Conservation (phyloP, 2,113 vertebrate genomes). For the Nicator chloris region DNA sequence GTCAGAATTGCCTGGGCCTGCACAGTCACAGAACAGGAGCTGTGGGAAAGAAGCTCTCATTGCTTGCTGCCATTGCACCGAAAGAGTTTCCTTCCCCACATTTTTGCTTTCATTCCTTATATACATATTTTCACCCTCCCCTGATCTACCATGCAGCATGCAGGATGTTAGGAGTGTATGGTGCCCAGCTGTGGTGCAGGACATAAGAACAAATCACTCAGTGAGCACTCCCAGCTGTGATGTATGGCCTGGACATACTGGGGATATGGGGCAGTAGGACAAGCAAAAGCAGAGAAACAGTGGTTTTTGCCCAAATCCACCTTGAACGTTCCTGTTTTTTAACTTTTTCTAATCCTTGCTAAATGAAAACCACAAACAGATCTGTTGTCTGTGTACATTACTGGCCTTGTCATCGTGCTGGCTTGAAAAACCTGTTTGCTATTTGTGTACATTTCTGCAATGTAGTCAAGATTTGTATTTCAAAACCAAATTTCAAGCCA, state of each 20-base stretch:
- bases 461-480: neutral
- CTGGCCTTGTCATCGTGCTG: too few relatives aligned
- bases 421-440: too few relatives aligned
- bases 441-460: neutral
- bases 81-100: neutral
- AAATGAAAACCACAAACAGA: neutral
- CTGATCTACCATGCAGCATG: neutral
- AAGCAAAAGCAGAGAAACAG: neutral
- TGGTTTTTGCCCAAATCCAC: neutral
- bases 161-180: fast-evolving
- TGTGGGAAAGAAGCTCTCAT: neutral
- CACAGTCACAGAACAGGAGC: neutral
- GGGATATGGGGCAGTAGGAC: neutral
- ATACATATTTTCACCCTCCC: fast-evolving
- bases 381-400: neutral
- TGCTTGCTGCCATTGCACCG: fast-evolving
- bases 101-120: neutral
- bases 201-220: neutral
- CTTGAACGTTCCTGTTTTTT: neutral
- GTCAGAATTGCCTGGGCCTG: neutral
- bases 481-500: neutral
- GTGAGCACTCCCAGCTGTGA: neutral
- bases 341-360: neutral
- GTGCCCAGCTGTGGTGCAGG: neutral
- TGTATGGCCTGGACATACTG: neutral